These are phyloP conservation scores for Colostygia pectinataria DNA, from an alignment of 2,888 invertebrate genomes.

Conservation along the genomic window DNA sequence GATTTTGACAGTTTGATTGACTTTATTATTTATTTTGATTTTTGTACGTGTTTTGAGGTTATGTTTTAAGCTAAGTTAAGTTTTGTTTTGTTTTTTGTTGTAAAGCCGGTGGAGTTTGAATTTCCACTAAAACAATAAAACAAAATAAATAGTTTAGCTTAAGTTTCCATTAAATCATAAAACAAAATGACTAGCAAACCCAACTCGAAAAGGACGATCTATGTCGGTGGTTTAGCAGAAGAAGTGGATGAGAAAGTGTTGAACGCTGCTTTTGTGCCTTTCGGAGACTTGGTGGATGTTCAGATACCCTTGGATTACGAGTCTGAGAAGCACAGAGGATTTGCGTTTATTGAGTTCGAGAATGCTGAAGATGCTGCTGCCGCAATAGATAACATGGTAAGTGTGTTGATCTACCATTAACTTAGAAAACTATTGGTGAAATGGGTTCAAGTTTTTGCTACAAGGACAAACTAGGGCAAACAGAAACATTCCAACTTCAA, in stretches of 20 bases:
- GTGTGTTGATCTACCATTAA: conserved; percentile 19
- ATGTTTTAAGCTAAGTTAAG: too few species aligned
- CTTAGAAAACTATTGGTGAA: too few species aligned
- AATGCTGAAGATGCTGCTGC: conserved; percentile 98
- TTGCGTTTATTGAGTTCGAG: conserved; percentile 99
- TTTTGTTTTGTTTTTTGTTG: too few species aligned
- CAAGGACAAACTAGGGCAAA: too few species aligned
- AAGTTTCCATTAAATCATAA: neutral
- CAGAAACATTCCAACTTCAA: too few species aligned
- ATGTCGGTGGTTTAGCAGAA: conserved; percentile 94
- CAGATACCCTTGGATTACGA: conserved; percentile 99
- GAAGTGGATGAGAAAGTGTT: conserved; percentile 98
- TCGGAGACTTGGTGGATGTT: conserved; percentile 98
- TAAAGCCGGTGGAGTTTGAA: too few species aligned
- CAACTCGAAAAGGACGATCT: conserved; percentile 91
- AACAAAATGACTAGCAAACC: conserved; percentile 76
- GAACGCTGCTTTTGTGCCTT: conserved; percentile 98
- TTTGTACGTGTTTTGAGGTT: too few species aligned
- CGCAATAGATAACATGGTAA: conserved; percentile 99
- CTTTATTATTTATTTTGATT: too few species aligned
- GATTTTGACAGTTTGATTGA: too few species aligned
- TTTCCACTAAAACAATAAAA: neutral
- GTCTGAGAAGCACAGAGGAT: conserved; percentile 98
- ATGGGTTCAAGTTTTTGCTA: too few species aligned
- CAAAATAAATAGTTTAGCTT: conserved; percentile 72